Conservation (phyloP, 1,140 invertebrate species). For the Papilio polytes region DNA sequence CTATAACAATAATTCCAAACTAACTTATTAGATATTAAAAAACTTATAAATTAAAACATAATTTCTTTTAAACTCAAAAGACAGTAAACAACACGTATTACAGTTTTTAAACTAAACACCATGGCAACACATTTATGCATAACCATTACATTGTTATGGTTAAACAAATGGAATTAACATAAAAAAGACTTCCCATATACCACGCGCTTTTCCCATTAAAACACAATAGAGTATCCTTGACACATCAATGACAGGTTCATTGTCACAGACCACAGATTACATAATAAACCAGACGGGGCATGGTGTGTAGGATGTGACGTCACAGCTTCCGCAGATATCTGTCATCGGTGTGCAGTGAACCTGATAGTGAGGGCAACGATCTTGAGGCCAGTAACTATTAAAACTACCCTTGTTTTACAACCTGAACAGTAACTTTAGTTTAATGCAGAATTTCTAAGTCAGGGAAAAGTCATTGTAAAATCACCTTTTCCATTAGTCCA, state of each 20-base stretch:
- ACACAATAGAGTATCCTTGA: not conserved
- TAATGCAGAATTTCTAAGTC: no score
- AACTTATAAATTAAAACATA: no score
- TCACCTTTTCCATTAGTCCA: no score
- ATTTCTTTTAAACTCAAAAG: no score
- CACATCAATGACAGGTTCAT: not conserved
- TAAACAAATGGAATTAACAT: constrained; percentile 5
- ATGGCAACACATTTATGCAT: not conserved
- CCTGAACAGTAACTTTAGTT: no score
- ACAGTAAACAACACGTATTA: no score
- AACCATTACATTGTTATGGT: not conserved
- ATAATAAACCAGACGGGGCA: not conserved
- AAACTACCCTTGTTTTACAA: not conserved
- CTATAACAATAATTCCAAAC: no score
- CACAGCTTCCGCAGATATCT: constrained; percentile 4
- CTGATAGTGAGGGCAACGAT: constrained; percentile 7
- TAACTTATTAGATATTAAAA: no score
- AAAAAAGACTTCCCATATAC: not conserved
- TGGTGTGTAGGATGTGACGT: not conserved
- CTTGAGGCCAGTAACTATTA: not conserved
- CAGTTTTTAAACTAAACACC: no score
- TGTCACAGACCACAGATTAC: not conserved
- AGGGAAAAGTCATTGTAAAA: no score
- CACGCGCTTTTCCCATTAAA: not conserved
- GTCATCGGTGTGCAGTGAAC: not conserved